A percentile compares a stretch with the other conserved stretches of the same genome.
phyloP scores from a whole-genome alignment of 1,140 invertebrate species.

The Drosophila punjabiensis region DNA sequence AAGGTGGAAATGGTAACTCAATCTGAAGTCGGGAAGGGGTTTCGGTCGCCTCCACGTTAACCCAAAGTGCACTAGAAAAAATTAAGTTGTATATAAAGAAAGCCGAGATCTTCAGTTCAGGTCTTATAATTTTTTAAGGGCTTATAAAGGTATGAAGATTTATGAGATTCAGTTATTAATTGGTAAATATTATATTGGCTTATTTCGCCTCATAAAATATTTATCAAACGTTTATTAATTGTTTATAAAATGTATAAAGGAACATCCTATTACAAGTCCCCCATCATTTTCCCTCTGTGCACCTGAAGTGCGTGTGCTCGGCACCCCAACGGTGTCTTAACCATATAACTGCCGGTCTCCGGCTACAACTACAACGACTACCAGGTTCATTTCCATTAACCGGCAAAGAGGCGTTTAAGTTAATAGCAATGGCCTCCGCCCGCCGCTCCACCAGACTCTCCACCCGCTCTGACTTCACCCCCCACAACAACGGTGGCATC shows the following conservation, averaged over 20 bases:
- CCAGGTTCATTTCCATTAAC: conserved; percentile 83
- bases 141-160: too few relatives aligned
- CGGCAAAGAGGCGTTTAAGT: conserved; percentile 84
- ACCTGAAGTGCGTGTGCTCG: conserved; percentile 31
- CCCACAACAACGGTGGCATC: background rate
- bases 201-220: background rate
- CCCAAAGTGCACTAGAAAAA: conserved; percentile 35
- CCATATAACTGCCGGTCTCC: conserved; percentile 75
- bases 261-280: background rate
- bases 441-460: conserved; percentile 12
- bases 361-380: conserved; percentile 46
- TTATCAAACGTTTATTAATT: background rate
- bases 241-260: too few relatives aligned
- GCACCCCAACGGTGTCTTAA: conserved; percentile 61
- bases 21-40: conserved; percentile 36
- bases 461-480: conserved; percentile 14
- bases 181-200: background rate
- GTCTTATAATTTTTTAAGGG: too few relatives aligned
- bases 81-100: background rate
- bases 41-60: conserved; percentile 52
- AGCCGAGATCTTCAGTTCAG: too few relatives aligned
- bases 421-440: conserved; percentile 76
- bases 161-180: background rate
- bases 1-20: conserved; percentile 70
- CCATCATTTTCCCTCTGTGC: conserved; percentile 13